Evolutionary conservation across 30 jellyfish, hydroid and myxozoan species (phyloP).

Genomic region (Sanderia malayensis): DNA sequence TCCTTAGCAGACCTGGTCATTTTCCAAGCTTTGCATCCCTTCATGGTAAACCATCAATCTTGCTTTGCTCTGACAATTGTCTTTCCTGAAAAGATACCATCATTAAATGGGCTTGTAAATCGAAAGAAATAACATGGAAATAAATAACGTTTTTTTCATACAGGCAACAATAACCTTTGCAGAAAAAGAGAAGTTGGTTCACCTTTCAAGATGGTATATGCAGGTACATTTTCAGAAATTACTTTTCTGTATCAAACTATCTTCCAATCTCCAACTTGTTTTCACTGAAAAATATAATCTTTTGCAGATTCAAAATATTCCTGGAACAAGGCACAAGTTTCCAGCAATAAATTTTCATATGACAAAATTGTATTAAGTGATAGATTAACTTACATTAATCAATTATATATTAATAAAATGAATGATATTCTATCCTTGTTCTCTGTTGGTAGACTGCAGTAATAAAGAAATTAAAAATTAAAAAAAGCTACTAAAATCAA

Average conservation of each 20-base stretch:
- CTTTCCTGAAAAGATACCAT: too few relatives aligned
- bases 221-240: conserved; percentile 19
- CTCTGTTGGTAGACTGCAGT: too few relatives aligned
- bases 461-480: too few relatives aligned
- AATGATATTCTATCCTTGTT: too few relatives aligned
- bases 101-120: too few relatives aligned
- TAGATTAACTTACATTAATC: too few relatives aligned
- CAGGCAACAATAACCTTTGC: conserved; percentile 38
- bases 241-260: too few relatives aligned
- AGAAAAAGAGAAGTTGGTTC: conserved; percentile 39
- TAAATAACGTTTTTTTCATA: not conserved
- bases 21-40: conserved; percentile 40
- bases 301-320: conserved; percentile 39
- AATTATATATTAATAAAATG: too few relatives aligned
- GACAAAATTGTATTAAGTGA: conserved; percentile 27
- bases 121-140: too few relatives aligned
- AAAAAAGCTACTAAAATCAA: too few relatives aligned
- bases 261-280: too few relatives aligned
- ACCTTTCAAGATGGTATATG: conserved; percentile 52
- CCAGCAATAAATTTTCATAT: conserved; percentile 41
- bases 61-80: too few relatives aligned
- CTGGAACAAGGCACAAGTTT: conserved; percentile 23
- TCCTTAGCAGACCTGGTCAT: conserved; percentile 40
- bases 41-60: conserved; percentile 44
- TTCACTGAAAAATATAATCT: not conserved